Conservation (phyloP, 2,797 vertebrate species). For the Neolamprologus multifasciatus region DNA sequence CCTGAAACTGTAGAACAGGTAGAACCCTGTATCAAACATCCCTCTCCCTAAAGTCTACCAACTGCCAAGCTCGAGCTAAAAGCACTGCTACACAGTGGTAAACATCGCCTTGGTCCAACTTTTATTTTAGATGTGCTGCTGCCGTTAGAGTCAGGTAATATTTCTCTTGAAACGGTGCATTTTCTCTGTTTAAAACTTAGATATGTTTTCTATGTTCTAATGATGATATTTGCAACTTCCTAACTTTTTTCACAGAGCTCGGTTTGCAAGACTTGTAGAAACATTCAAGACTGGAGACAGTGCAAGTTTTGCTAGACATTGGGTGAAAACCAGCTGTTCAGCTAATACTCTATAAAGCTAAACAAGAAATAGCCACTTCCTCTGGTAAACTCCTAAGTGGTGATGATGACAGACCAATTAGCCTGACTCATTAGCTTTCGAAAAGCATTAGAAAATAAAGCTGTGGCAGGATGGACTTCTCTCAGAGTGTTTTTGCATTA, state of each 20-base stretch:
- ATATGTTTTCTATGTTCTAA: background rate
- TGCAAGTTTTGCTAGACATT: background rate
- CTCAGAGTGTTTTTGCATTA: conserved; percentile 68
- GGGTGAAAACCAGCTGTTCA: conserved; percentile 25
- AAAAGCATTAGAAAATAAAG: conserved; percentile 64
- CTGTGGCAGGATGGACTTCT: conserved; percentile 58
- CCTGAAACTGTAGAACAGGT: background rate
- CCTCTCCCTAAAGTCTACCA: background rate
- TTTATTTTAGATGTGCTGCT: background rate
- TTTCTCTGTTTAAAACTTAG: background rate
- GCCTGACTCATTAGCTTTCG: conserved; percentile 67
- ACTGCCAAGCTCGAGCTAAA: background rate
- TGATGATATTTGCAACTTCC: background rate
- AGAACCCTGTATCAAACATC: background rate
- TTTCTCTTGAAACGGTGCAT: fast-evolving
- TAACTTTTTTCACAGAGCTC: background rate
- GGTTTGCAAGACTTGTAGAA: background rate
- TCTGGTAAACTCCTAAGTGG: conserved; percentile 59
- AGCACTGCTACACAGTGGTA: background rate
- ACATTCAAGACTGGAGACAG: background rate
- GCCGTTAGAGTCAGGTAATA: background rate
- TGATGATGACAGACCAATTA: conserved; percentile 61
- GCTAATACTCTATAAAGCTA: conserved; percentile 10
- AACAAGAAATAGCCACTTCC: conserved; percentile 43
- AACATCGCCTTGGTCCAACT: background rate